phyloP scores from a whole-genome alignment of 2,797 vertebrate species.

The Danio aesculapii region DNA sequence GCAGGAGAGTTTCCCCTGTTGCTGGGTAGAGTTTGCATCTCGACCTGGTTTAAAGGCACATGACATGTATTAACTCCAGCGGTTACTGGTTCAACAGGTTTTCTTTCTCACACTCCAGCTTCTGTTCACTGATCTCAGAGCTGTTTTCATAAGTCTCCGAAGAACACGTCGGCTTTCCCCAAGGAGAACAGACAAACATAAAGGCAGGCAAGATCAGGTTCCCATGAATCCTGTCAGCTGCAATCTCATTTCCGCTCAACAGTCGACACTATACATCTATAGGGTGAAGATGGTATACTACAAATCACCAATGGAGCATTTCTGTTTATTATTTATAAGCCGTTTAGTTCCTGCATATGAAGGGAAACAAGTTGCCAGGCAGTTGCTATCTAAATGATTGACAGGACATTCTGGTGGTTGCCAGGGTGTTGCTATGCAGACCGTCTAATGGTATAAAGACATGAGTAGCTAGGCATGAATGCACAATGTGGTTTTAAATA shows the following conservation, averaged over 20 bases:
- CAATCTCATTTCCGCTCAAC: background rate
- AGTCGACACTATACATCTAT: background rate
- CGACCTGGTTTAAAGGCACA: background rate
- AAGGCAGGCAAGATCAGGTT: background rate
- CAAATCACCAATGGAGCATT: background rate
- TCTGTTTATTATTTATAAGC: background rate
- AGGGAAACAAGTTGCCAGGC: background rate
- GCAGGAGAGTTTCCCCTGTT: background rate
- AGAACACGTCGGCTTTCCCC: background rate
- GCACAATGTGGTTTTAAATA: too few relatives aligned
- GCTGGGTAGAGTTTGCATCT: background rate
- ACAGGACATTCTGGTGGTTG: background rate
- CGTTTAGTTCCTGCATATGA: background rate
- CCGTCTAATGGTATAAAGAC: too few relatives aligned
- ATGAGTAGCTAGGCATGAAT: too few relatives aligned
- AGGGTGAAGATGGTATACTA: background rate
- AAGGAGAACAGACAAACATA: slow-evolving; percentile 7
- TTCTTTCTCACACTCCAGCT: slow-evolving; percentile 27
- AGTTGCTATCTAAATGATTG: background rate
- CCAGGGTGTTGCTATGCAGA: background rate
- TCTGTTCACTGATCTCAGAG: background rate
- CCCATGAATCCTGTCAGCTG: background rate
- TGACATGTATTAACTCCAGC: background rate
- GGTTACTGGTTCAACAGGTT: slow-evolving; percentile 21
- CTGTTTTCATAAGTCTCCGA: background rate